Conservation (phyloP, 2,888 invertebrate species). For the Epirrita christyi region DNA sequence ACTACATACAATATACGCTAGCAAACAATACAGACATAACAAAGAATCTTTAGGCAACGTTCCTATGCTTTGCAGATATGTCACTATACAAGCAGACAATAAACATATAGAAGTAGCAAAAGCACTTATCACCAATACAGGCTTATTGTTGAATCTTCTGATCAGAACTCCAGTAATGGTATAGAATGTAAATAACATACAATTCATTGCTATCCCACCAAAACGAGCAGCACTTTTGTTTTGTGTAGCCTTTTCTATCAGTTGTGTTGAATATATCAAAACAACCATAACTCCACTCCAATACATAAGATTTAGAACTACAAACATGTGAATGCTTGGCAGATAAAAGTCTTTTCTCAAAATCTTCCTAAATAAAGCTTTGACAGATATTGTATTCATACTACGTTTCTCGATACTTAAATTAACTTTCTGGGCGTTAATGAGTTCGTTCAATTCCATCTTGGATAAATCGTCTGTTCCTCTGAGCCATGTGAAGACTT, state of each 20-base stretch:
- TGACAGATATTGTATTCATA: background rate
- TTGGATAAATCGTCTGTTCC: slow-evolving; percentile 17
- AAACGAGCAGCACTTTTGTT: slow-evolving; percentile 22
- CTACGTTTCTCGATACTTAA: background rate
- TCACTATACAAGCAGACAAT: slow-evolving; percentile 14
- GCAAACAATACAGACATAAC: slow-evolving; percentile 28
- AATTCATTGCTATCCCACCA: slow-evolving; percentile 26
- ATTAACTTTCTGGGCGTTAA: slow-evolving; percentile 15
- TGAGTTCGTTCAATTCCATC: slow-evolving; percentile 22
- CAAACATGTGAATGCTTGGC: slow-evolving; percentile 30
- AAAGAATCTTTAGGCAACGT: slow-evolving; percentile 25
- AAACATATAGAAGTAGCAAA: slow-evolving; percentile 17
- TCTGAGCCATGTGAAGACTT: slow-evolving; percentile 30
- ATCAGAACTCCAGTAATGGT: slow-evolving; percentile 21
- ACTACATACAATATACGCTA: slow-evolving; percentile 24
- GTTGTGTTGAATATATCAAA: slow-evolving; percentile 30
- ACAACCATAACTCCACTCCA: slow-evolving; percentile 34
- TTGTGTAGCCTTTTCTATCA: slow-evolving; percentile 21
- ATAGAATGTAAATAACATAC: slow-evolving; percentile 18
- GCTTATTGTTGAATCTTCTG: slow-evolving; percentile 26
- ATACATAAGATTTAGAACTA: slow-evolving; percentile 24
- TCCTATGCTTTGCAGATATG: slow-evolving; percentile 25
- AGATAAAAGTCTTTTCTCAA: slow-evolving; percentile 27
- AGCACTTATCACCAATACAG: slow-evolving; percentile 25
- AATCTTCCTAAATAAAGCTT: slow-evolving; percentile 4